Percentiles rank a stretch among this genome's conserved stretches.
These are phyloP conservation scores for Troilus luridus DNA, from an alignment of 2,888 invertebrate genomes.

Conservation along the genomic window DNA sequence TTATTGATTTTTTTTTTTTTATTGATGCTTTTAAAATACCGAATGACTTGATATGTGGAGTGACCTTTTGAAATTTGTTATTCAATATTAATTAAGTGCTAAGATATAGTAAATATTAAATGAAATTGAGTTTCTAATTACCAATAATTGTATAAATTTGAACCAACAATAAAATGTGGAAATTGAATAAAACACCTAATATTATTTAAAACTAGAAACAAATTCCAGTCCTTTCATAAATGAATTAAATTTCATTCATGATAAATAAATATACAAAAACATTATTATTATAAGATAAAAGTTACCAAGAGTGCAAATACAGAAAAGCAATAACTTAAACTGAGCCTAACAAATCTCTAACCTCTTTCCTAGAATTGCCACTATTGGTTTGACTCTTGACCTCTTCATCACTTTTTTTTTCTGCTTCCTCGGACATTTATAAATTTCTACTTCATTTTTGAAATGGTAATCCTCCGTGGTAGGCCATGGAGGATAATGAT, in stretches of 20 bases:
- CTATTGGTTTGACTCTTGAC: background rate
- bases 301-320: background rate
- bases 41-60: too few relatives aligned
- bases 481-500: constrained; percentile 42
- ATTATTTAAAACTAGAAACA: background rate
- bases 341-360: background rate
- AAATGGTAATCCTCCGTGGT: constrained; percentile 23
- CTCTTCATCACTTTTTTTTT: constrained; percentile 14
- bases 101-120: too few relatives aligned
- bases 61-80: too few relatives aligned
- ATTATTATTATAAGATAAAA: background rate
- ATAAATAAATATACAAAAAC: background rate
- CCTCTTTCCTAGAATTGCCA: background rate
- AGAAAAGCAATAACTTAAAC: background rate
- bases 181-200: background rate
- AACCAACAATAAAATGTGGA: background rate
- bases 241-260: background rate
- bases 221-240: background rate
- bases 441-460: constrained; percentile 30
- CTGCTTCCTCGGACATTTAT: constrained; percentile 36
- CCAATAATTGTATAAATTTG: background rate
- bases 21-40: too few relatives aligned
- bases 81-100: too few relatives aligned
- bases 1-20: too few relatives aligned
- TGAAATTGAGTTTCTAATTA: background rate